Percentiles rank a stretch among this genome's conserved stretches.
These are phyloP conservation scores for Nothobranchius furzeri DNA, from an alignment of 2,113 vertebrate genomes.

Conservation along the genomic window DNA sequence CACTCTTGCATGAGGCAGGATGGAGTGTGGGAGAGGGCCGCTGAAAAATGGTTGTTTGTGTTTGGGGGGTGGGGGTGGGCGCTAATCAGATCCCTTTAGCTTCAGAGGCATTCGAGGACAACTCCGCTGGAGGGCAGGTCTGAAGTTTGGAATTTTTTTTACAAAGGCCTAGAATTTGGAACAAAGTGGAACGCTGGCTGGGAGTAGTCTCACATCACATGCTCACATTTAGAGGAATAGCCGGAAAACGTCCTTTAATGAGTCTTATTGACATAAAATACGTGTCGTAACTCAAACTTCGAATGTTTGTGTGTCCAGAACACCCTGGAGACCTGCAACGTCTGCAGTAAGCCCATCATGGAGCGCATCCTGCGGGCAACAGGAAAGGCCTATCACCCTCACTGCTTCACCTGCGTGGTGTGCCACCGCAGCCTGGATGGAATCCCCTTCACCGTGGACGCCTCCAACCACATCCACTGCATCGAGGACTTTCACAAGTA, in stretches of 20 bases:
- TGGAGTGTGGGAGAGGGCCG: conserved; percentile 56
- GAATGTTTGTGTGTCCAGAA: conserved; percentile 79
- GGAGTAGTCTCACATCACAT: conserved; percentile 3
- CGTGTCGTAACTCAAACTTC: conserved; percentile 3
- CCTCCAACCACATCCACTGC: conserved; percentile 96
- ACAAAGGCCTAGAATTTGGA: conserved; percentile 9
- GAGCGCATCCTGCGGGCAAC: conserved; percentile 96
- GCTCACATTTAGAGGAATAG: not conserved
- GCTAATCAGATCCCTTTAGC: conserved; percentile 73
- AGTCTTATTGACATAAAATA: not conserved
- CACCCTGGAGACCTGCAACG: conserved; percentile 93
- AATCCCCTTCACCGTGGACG: conserved; percentile 97
- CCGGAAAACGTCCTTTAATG: conserved; percentile 10
- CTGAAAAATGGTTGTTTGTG: conserved; percentile 75
- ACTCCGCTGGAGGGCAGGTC: conserved; percentile 28
- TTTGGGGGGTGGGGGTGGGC: conserved; percentile 55
- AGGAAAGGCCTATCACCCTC: conserved; percentile 96
- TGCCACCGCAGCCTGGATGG: conserved; percentile 95
- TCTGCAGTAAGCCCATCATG: conserved; percentile 97
- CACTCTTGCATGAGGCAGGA: conserved; percentile 56
- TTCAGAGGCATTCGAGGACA: conserved; percentile 67
- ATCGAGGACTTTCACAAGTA: conserved; percentile 99
- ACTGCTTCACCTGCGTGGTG: conserved; percentile 98
- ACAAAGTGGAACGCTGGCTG: conserved; percentile 1
- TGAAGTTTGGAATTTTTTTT: conserved; percentile 35